A percentile compares a stretch with the other conserved stretches of the same genome.
Evolutionary conservation across 2,888 invertebrate species (phyloP).

Genomic region (Clistopyga incitator): DNA sequence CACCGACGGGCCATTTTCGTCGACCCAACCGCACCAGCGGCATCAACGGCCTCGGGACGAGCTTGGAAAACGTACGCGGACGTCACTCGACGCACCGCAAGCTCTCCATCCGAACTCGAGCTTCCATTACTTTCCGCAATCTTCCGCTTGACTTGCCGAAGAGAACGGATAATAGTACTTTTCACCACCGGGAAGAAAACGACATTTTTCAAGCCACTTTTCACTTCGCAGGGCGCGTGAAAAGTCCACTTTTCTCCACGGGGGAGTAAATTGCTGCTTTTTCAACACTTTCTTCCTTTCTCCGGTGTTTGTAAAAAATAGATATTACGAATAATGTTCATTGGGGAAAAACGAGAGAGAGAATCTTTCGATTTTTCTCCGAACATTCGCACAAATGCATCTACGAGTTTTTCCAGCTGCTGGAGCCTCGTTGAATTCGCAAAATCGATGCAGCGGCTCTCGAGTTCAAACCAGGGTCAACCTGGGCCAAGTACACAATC

Average conservation of each 20-base stretch:
- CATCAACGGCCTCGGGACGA: neutral
- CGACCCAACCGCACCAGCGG: constrained; percentile 36
- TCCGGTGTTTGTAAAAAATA: neutral
- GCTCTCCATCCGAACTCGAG: neutral
- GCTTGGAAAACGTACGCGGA: neutral
- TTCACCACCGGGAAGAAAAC: neutral
- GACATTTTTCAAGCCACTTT: too few relatives aligned
- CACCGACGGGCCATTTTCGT: constrained; percentile 72
- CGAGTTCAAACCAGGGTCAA: constrained; percentile 68
- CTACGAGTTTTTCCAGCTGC: neutral
- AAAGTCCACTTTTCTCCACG: too few relatives aligned
- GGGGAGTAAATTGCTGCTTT: too few relatives aligned
- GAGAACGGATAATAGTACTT: too few relatives aligned
- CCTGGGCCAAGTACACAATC: constrained; percentile 64
- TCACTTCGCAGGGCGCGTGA: too few relatives aligned
- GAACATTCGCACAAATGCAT: neutral
- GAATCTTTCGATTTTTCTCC: neutral
- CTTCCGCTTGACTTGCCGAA: neutral
- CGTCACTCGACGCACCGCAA: constrained; percentile 32
- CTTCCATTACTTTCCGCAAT: constrained; percentile 15
- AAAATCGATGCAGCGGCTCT: constrained; percentile 62
- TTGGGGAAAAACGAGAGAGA: neutral
- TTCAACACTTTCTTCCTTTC: too few relatives aligned
- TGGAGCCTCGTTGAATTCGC: constrained; percentile 31
- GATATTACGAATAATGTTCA: neutral